Percentiles rank a stretch among this genome's conserved stretches.
These are phyloP conservation scores for Samia ricini DNA, from an alignment of 1,140 invertebrate species.

Conservation along the genomic window DNA sequence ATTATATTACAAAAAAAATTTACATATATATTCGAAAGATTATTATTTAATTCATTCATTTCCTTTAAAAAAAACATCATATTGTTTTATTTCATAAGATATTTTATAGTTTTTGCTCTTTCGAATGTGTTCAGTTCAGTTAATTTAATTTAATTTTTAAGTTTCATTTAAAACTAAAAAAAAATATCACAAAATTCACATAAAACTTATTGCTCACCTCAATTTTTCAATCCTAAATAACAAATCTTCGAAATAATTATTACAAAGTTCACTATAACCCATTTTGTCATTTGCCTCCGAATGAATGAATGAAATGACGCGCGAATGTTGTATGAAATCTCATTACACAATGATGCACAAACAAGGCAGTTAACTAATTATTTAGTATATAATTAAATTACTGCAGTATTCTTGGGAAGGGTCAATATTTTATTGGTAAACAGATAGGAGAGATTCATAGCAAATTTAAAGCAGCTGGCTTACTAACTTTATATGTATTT, in stretches of 20 bases:
- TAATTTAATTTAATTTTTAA: too few species aligned
- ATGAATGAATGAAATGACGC: background rate
- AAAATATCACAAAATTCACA: too few species aligned
- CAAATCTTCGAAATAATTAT: background rate
- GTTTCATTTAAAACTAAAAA: too few species aligned
- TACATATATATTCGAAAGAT: too few species aligned
- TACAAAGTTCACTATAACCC: constrained; percentile 9
- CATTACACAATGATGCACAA: background rate
- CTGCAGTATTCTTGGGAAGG: background rate
- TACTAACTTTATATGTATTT: background rate
- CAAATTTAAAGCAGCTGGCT: background rate
- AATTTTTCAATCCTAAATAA: constrained; percentile 35
- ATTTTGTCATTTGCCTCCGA: background rate
- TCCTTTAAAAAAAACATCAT: too few species aligned
- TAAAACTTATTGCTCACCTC: too few species aligned
- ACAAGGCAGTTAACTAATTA: background rate
- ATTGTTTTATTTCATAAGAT: too few species aligned
- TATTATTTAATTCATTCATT: too few species aligned
- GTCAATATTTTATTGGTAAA: background rate
- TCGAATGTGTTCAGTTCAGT: too few species aligned
- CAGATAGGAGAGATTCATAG: background rate
- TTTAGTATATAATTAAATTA: background rate
- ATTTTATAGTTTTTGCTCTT: too few species aligned
- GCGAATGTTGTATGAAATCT: background rate
- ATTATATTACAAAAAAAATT: too few species aligned